Base-by-base conservation (phyloP, 2,113 vertebrate genomes). In the Coreoperca whiteheadi region DNA sequence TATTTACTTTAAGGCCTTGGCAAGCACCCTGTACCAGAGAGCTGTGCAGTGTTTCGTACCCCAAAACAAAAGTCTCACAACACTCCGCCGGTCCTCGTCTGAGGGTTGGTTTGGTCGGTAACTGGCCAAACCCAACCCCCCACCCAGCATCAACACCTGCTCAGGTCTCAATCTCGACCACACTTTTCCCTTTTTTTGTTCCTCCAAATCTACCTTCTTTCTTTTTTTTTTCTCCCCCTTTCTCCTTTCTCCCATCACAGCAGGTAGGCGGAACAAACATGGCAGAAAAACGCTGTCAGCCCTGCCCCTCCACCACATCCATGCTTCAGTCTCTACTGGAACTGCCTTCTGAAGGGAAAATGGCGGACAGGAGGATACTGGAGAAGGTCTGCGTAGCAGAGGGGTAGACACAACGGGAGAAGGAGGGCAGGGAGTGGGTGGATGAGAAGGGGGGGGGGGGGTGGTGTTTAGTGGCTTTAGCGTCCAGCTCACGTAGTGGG, bases 41-140 rank as follows among this genome's bases (percentile, higher is more conserved):
- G 87, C 86, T 88, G 87, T 91, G 92, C 92, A 87, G 87, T 79
- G 60, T 84, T 63, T 79, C 75, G 37, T 82, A 89, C 81, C 88
- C 25, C 11, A 41, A 74, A 85, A 75, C 73, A 61, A 87, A 69
- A 34, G 68, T 72, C 32, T 61, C 18, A 77, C 54, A 63, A 75
- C 30, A 37, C 30, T 68, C 61, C 18, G 12, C 34, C 1, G 68
- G 59, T 82, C 69, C 74, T 34, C 18, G 0, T 77, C 53, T 11
- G 59, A 79, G 77, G 69, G 70, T 51, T 41, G 51, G 53, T 77
- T 77, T 83, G 74, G 79, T 85, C 37, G 18, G 84, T 69, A 74
- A 68, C 64, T n/a, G 57, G 84, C 73, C 81, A 71, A 75, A 57
- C 60, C 41, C 74, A 30, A 43, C 76, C 79, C 53, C 75, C 71